phyloP scores from a whole-genome alignment of 1,140 invertebrate species.

The Aphidius gifuensis region DNA sequence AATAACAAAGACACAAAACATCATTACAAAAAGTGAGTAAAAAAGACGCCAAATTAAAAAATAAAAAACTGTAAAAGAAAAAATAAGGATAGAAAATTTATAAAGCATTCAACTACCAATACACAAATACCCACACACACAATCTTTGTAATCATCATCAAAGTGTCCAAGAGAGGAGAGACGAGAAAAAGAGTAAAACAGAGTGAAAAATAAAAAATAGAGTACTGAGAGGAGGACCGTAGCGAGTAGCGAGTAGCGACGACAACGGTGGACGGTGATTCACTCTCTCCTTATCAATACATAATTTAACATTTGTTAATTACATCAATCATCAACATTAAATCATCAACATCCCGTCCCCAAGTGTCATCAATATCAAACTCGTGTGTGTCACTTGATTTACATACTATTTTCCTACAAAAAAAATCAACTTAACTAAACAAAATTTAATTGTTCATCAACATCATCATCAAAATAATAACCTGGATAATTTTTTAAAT shows the following conservation, averaged over 20 bases:
- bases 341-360: not conserved
- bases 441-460: not conserved
- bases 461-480: not conserved
- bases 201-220: too few species aligned
- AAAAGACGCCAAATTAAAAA: slow-evolving; percentile 1
- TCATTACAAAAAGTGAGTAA: not conserved
- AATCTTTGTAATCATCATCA: too few species aligned
- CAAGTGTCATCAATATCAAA: slow-evolving; percentile 13
- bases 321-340: not conserved
- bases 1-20: too few species aligned
- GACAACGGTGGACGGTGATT: slow-evolving; percentile 29
- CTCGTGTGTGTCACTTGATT: slow-evolving; percentile 12
- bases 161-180: too few species aligned
- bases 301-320: not conserved
- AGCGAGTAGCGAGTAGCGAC: slow-evolving; percentile 24
- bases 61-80: slow-evolving; percentile 7
- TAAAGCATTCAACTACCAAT: slow-evolving; percentile 27
- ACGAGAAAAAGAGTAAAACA: too few species aligned
- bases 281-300: slow-evolving; percentile 29
- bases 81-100: slow-evolving; percentile 11
- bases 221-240: slow-evolving; percentile 25
- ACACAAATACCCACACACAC: not conserved
- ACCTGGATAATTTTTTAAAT: too few species aligned
- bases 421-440: not conserved
- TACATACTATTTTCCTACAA: not conserved